Evolutionary conservation across 2,113 vertebrate species (phyloP).

Genomic region (Tenrec ecaudatus): DNA sequence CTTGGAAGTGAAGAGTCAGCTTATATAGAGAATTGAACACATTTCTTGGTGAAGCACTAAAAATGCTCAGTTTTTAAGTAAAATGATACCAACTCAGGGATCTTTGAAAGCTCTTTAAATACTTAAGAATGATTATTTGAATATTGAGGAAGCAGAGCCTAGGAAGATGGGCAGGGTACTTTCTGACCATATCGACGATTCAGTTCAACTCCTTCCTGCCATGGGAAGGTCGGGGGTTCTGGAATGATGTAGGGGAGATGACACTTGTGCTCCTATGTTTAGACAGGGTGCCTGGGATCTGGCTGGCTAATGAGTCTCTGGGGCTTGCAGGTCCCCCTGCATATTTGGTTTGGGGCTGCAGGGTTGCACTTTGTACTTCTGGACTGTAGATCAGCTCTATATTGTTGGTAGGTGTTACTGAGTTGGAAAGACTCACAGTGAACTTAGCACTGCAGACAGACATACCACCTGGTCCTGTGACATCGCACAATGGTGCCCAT

Average conservation of each 20-base stretch:
- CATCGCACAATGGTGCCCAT: not conserved
- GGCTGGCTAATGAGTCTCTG: not conserved
- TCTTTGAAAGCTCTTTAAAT: not conserved
- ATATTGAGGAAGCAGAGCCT: not conserved
- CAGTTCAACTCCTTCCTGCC: not conserved
- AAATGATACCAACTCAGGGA: not conserved
- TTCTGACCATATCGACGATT: not conserved
- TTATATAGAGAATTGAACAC: conserved; percentile 5
- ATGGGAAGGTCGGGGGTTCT: not conserved
- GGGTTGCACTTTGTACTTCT: not conserved
- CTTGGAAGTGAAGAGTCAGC: conserved; percentile 44
- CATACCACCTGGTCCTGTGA: not conserved
- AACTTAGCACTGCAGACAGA: not conserved
- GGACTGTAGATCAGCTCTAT: not conserved
- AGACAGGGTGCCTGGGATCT: not conserved
- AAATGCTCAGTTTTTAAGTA: conserved; percentile 27
- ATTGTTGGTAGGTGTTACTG: not conserved
- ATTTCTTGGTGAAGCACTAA: conserved; percentile 22
- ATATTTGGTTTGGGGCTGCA: not conserved
- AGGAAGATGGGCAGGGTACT: not conserved
- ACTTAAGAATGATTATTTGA: not conserved
- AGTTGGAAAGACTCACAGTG: too few species aligned
- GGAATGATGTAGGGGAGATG: not conserved
- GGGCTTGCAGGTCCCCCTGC: not conserved
- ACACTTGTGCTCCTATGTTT: not conserved